Percentiles rank a stretch among this genome's conserved stretches.
phyloP scores from a whole-genome alignment of 2,113 vertebrate species.

The Gavia stellata region DNA sequence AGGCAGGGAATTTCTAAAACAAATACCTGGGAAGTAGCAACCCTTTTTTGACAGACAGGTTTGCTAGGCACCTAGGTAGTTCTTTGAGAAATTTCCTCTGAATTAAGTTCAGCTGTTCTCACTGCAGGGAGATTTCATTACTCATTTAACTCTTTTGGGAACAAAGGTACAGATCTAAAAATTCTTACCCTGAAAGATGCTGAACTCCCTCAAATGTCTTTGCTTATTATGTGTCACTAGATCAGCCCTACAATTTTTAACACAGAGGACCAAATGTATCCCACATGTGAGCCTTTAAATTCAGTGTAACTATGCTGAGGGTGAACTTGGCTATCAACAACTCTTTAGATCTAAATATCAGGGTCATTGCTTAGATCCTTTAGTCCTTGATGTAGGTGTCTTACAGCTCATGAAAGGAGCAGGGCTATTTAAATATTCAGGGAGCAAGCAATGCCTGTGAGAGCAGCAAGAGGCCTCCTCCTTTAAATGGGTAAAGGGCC shows the following conservation, averaged over 20 bases:
- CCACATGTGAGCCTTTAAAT: neutral
- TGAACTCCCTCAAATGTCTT: conserved; percentile 15
- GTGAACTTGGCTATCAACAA: conserved; percentile 8
- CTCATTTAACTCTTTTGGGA: conserved; percentile 43
- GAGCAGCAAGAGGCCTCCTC: neutral
- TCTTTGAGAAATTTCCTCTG: conserved; percentile 29
- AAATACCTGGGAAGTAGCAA: conserved; percentile 3
- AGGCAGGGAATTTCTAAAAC: conserved; percentile 45
- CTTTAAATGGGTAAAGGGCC: neutral
- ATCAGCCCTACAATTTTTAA: neutral
- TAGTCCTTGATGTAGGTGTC: conserved; percentile 2
- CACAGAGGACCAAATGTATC: neutral
- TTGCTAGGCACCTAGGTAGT: neutral
- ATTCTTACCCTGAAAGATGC: neutral
- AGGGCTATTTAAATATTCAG: conserved; percentile 15
- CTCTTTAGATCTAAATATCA: conserved; percentile 27
- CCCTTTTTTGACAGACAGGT: neutral
- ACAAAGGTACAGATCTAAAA: conserved; percentile 46
- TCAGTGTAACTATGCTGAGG: neutral
- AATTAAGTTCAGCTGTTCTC: conserved; percentile 49
- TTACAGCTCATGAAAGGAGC: neutral
- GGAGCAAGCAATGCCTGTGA: neutral
- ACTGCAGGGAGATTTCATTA: conserved; percentile 38
- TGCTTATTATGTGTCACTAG: neutral
- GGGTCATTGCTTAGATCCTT: conserved; percentile 9